Evolutionary conservation across 1,140 invertebrate species (phyloP).

Genomic region (Metaphire vulgaris): DNA sequence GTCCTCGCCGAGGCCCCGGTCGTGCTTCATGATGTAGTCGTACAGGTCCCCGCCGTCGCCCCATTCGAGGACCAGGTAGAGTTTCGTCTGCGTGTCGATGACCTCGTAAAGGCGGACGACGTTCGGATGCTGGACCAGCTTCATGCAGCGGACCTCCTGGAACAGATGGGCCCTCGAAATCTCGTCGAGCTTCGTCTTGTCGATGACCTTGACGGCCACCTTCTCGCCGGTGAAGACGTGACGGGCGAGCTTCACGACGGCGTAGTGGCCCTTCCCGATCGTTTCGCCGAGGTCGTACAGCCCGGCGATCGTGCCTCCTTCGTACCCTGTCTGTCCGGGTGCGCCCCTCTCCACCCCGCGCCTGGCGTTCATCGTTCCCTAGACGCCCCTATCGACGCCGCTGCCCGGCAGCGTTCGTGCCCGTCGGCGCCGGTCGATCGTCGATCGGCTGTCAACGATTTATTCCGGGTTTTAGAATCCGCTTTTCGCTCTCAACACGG

Average conservation of each 20-base stretch:
- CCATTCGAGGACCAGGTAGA: constrained; percentile 80
- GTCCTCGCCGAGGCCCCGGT: constrained; percentile 59
- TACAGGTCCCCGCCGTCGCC: constrained; percentile 99
- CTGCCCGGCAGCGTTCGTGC: too few species aligned
- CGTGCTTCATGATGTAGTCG: constrained; percentile 97
- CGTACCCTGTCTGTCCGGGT: too few species aligned
- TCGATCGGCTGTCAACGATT: too few species aligned
- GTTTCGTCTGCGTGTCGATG: constrained; percentile 79
- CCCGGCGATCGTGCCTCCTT: too few species aligned
- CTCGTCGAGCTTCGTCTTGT: constrained; percentile 95
- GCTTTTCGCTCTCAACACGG: too few species aligned
- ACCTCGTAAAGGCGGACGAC: constrained; percentile 97
- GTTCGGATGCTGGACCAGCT: constrained; percentile 95
- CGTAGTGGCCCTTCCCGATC: constrained; percentile 78
- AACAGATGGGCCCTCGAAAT: constrained; percentile 93
- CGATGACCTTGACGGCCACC: constrained; percentile 81
- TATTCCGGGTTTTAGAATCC: too few species aligned
- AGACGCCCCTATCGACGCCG: too few species aligned
- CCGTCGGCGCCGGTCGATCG: too few species aligned
- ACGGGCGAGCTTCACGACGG: constrained; percentile 92
- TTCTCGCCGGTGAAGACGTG: constrained; percentile 99
- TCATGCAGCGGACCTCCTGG: constrained; percentile 90
- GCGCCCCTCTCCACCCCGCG: too few species aligned
- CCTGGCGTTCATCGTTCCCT: too few species aligned
- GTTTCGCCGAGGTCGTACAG: constrained; percentile 94